Conservation (phyloP, 2,797 vertebrate species). For the Siniperca scherzeri region DNA sequence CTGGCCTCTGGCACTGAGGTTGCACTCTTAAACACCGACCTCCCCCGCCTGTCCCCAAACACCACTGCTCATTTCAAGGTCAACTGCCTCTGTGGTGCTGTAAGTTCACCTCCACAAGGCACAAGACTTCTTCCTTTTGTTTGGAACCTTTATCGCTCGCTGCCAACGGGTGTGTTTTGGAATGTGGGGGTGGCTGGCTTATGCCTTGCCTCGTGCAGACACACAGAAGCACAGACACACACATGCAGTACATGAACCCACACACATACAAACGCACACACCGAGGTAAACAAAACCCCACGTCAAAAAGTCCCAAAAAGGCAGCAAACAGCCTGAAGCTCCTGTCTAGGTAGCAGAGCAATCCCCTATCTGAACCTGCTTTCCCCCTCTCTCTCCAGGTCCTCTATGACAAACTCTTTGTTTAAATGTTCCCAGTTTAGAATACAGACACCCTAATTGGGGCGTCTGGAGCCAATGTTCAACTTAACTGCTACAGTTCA, state of each 20-base stretch:
- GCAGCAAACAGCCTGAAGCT: constrained; percentile 81
- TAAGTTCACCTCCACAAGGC: constrained; percentile 80
- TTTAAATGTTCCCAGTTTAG: constrained; percentile 73
- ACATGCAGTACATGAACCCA: constrained; percentile 40
- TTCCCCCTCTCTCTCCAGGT: constrained; percentile 42
- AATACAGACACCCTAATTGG: constrained; percentile 74
- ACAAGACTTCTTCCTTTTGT: constrained; percentile 78
- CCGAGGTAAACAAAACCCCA: constrained; percentile 70
- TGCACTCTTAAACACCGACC: constrained; percentile 86
- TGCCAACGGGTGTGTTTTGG: constrained; percentile 79
- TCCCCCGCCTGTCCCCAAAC: constrained; percentile 82
- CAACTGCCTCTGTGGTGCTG: constrained; percentile 83
- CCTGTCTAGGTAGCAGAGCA: constrained; percentile 72
- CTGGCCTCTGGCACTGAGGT: constrained; percentile 86
- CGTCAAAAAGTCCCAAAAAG: constrained; percentile 69
- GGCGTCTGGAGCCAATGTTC: constrained; percentile 70
- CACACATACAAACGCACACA: constrained; percentile 31
- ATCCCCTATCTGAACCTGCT: constrained; percentile 71
- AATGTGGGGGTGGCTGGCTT: constrained; percentile 76
- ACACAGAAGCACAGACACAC: constrained; percentile 52
- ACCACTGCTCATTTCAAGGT: constrained; percentile 87
- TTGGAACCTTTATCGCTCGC: constrained; percentile 79
- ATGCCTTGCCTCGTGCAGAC: constrained; percentile 67
- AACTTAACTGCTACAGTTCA: constrained; percentile 63
- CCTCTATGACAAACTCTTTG: constrained; percentile 70